Conservation (phyloP, 2,888 invertebrate genomes). For the Pteria penguin region DNA sequence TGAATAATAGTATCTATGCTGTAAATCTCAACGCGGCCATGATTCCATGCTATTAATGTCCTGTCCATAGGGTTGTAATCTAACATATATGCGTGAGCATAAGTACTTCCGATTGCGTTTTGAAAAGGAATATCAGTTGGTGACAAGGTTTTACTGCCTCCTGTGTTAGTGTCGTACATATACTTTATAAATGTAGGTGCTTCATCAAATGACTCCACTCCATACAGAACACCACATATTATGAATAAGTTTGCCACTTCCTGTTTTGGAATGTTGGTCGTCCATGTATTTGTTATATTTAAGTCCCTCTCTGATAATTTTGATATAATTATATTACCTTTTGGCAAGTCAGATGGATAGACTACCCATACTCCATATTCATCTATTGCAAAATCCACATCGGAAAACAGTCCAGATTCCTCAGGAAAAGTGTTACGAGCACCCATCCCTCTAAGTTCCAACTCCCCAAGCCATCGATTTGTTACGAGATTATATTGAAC, state of each 20-base stretch:
- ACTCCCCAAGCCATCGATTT: conserved; percentile 54
- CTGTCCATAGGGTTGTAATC: conserved; percentile 70
- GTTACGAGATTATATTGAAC: conserved; percentile 65
- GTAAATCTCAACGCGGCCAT: conserved; percentile 66
- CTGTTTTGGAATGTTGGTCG: conserved; percentile 66
- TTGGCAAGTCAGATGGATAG: conserved; percentile 65
- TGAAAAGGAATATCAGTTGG: conserved; percentile 57
- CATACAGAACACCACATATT: conserved; percentile 74
- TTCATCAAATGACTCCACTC: conserved; percentile 63
- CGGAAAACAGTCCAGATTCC: conserved; percentile 66
- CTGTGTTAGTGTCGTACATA: conserved; percentile 67
- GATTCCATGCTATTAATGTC: conserved; percentile 73
- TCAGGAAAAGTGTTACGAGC: conserved; percentile 69
- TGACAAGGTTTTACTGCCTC: conserved; percentile 53
- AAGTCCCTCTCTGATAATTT: conserved; percentile 67
- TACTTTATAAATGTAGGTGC: conserved; percentile 69
- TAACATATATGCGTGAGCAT: conserved; percentile 63
- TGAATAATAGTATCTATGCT: conserved; percentile 54
- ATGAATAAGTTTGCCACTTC: conserved; percentile 71
- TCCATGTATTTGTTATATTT: conserved; percentile 64
- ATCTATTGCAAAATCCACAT: conserved; percentile 76
- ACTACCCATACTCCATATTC: conserved; percentile 74
- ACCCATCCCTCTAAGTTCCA: conserved; percentile 60
- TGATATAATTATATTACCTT: conserved; percentile 69
- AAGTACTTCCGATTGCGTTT: conserved; percentile 51